These are phyloP conservation scores for Microctonus hyperodae DNA, from an alignment of 2,888 invertebrate genomes.

Conservation along the genomic window DNA sequence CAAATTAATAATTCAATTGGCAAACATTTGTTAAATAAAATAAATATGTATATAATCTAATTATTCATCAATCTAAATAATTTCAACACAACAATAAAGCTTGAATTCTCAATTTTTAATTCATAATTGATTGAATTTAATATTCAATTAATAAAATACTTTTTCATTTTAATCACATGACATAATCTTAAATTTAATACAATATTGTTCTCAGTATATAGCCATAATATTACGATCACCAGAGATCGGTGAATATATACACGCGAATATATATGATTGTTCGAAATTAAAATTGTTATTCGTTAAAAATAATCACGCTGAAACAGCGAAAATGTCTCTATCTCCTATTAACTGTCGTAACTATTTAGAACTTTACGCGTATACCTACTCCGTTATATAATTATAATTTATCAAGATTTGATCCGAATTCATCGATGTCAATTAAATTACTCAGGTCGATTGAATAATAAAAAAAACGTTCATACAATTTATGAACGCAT, in stretches of 20 bases:
- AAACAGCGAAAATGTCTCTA: not conserved
- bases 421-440: not conserved
- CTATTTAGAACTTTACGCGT: not conserved
- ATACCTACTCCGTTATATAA: not conserved
- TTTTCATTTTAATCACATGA: too few relatives aligned
- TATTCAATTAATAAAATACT: too few relatives aligned
- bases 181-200: not conserved
- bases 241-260: not conserved
- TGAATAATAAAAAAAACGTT: too few relatives aligned
- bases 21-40: too few relatives aligned
- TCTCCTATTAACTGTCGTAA: not conserved
- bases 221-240: conserved; percentile 25
- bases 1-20: too few relatives aligned
- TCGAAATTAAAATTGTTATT: not conserved
- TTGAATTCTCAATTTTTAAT: too few relatives aligned
- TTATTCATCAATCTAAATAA: conserved; percentile 19
- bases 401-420: not conserved
- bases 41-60: too few relatives aligned
- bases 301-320: not conserved
- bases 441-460: not conserved
- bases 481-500: too few relatives aligned
- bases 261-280: not conserved
- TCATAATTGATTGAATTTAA: too few relatives aligned
- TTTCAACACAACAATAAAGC: too few relatives aligned
- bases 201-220: not conserved